phyloP scores from a whole-genome alignment of 1,140 invertebrate species.

The Pissodes strobi region DNA sequence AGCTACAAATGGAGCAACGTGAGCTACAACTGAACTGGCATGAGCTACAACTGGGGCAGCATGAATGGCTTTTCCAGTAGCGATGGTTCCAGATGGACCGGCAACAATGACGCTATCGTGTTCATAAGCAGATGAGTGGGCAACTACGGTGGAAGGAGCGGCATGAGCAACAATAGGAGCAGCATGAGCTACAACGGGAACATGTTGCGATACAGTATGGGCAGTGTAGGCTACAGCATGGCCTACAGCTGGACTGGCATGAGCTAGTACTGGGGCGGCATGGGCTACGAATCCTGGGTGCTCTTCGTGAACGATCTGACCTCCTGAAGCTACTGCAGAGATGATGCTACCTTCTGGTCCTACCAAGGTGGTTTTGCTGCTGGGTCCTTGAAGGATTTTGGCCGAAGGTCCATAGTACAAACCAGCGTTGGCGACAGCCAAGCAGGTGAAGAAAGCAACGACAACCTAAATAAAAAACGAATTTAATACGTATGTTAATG shows the following conservation, averaged over 20 bases:
- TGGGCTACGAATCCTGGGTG: conserved; percentile 37
- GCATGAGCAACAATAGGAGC: conserved; percentile 6
- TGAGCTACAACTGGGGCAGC: conserved; percentile 21
- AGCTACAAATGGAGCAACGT: too few species aligned
- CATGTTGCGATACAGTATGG: too few species aligned
- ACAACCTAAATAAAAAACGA: conserved; percentile 31
- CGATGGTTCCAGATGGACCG: conserved; percentile 22
- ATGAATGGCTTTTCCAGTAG: conserved; percentile 4
- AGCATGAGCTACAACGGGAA: conserved; percentile 27
- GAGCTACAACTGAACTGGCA: conserved; percentile 8
- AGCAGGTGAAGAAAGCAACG: conserved; percentile 36
- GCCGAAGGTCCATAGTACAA: conserved; percentile 24
- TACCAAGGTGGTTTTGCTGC: conserved; percentile 38
- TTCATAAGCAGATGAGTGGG: conserved; percentile 18
- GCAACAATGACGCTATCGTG: conserved; percentile 13
- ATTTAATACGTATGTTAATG: too few species aligned
- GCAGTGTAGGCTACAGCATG: too few species aligned
- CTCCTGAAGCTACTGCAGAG: conserved; percentile 35
- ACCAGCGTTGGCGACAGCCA: conserved; percentile 39
- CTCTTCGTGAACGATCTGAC: conserved; percentile 38
- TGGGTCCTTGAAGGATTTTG: conserved; percentile 42
- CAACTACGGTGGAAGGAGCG: conserved; percentile 11
- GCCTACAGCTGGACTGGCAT: conserved; percentile 18
- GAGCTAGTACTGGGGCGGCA: conserved; percentile 13
- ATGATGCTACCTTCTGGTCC: conserved; percentile 42